Evolutionary conservation across 1,140 invertebrate species (phyloP).

Genomic region (Drosophila ficusphila): DNA sequence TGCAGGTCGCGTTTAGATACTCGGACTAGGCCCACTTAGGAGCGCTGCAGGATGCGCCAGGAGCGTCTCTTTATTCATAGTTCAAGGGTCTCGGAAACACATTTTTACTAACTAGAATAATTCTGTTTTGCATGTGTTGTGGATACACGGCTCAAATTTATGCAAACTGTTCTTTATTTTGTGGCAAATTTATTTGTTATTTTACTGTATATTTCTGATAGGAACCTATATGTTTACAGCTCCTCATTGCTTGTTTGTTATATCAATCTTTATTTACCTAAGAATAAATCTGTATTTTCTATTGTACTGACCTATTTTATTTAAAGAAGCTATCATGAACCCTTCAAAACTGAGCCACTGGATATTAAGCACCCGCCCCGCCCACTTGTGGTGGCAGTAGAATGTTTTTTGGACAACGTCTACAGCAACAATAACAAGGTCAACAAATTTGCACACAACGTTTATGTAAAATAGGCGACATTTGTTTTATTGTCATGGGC

Average conservation of each 20-base stretch:
- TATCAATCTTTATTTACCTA: no score
- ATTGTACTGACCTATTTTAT: not conserved
- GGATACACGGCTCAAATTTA: no score
- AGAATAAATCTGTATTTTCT: no score
- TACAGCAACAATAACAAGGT: constrained; percentile 50
- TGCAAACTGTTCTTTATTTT: no score
- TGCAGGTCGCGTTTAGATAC: constrained; percentile 38
- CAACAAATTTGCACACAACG: constrained; percentile 72
- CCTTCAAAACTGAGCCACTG: constrained; percentile 4
- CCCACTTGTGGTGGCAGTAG: constrained; percentile 13
- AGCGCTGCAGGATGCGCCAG: not conserved
- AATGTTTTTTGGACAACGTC: constrained; percentile 56
- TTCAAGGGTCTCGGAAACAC: not conserved
- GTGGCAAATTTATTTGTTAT: no score
- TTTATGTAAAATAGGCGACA: constrained; percentile 80
- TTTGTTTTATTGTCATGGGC: constrained; percentile 77
- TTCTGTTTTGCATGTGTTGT: no score
- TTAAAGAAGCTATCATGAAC: not conserved
- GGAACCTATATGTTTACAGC: no score
- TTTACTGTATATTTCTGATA: no score
- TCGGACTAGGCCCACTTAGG: not conserved
- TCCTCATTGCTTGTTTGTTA: no score
- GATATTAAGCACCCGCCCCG: not conserved
- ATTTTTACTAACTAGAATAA: no score
- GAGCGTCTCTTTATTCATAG: not conserved